Conservation (phyloP, 1,140 invertebrate genomes). For the Drosophila gunungcola region DNA sequence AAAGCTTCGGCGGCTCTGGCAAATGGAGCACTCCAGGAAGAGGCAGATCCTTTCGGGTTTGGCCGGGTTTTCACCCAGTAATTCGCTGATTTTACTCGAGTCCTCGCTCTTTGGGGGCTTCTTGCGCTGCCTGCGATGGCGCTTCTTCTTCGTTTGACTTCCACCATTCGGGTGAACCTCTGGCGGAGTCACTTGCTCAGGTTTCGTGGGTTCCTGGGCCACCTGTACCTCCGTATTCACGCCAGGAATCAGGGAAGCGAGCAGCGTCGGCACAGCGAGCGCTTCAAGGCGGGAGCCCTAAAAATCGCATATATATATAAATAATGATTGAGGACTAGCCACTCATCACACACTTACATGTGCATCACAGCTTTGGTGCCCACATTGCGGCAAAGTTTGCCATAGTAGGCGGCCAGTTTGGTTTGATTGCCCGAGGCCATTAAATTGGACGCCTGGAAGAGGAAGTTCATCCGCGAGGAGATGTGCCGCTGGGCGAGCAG, state of each 20-base stretch:
- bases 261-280: slow-evolving; percentile 59
- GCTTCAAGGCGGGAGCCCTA: slow-evolving; percentile 64
- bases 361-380: slow-evolving; percentile 60
- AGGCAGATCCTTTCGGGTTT: slow-evolving; percentile 8
- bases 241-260: slow-evolving; percentile 57
- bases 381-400: slow-evolving; percentile 68
- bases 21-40: slow-evolving; percentile 50
- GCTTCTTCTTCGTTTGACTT: slow-evolving; percentile 23
- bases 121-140: slow-evolving; percentile 15
- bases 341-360: slow-evolving; percentile 47
- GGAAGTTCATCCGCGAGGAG: slow-evolving; percentile 62
- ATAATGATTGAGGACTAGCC: too few relatives aligned
- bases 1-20: slow-evolving; percentile 48
- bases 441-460: slow-evolving; percentile 66
- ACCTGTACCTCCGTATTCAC: slow-evolving; percentile 49
- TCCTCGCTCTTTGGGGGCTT: neutral
- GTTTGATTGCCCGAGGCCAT: slow-evolving; percentile 53
- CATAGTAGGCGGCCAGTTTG: slow-evolving; percentile 62
- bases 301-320: neutral
- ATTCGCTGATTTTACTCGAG: neutral
- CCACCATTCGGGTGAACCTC: neutral
- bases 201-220: neutral
- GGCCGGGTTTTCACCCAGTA: neutral
- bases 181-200: neutral
- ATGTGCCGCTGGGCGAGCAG: slow-evolving; percentile 42